Evolutionary conservation across 2,888 invertebrate species (phyloP).

Genomic region (Prosopocoilus inquinatus): DNA sequence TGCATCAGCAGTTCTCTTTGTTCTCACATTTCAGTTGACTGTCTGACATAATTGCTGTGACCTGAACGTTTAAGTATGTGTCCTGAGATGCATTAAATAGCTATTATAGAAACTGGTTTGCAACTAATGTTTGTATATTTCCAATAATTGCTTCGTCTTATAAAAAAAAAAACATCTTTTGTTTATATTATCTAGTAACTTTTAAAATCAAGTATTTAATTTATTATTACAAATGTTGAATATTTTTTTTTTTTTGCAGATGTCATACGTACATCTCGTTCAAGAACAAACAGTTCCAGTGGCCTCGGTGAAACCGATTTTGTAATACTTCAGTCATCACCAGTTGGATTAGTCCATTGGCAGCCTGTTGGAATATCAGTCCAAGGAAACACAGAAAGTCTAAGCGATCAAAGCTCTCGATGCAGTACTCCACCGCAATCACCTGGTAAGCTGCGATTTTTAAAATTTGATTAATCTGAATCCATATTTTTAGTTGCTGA

Average conservation of each 20-base stretch:
- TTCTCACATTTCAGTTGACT: too few species aligned
- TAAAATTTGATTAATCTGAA: neutral
- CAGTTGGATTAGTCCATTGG: constrained; percentile 53
- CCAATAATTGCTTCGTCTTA: neutral
- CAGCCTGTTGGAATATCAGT: constrained; percentile 50
- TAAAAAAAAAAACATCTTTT: constrained; percentile 7
- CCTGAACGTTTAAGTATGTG: too few species aligned
- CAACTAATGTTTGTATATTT: neutral
- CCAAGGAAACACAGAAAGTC: constrained; percentile 47
- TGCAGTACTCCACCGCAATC: constrained; percentile 45
- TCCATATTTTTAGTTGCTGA: neutral
- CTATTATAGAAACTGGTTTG: neutral
- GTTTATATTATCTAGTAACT: constrained; percentile 6
- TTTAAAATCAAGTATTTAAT: too few species aligned
- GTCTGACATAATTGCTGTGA: too few species aligned
- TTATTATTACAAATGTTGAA: too few species aligned
- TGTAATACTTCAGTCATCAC: constrained; percentile 56
- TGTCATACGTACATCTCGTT: constrained; percentile 31
- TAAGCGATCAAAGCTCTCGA: constrained; percentile 51
- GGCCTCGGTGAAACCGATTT: constrained; percentile 55
- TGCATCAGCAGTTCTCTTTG: too few species aligned
- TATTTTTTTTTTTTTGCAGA: constrained; percentile 19
- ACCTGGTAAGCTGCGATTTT: constrained; percentile 36
- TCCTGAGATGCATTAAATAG: too few species aligned
- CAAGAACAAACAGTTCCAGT: constrained; percentile 46